phyloP scores from a whole-genome alignment of 2,888 invertebrate species.

The Cheilosia impressa region DNA sequence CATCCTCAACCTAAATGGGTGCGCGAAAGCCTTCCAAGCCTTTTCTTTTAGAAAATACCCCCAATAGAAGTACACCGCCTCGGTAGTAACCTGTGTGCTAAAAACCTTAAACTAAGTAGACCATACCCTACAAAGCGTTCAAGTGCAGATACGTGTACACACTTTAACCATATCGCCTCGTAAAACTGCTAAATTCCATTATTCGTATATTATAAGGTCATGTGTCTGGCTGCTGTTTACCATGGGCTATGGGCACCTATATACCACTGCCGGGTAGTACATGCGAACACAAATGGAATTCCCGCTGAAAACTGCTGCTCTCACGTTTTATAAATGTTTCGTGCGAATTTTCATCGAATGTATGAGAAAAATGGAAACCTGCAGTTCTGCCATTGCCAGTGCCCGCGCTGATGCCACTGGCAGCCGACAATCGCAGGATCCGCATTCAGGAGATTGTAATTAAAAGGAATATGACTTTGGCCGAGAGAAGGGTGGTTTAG shows the following conservation, averaged over 20 bases:
- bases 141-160: not conserved
- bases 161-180: too few relatives aligned
- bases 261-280: not conserved
- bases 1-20: too few relatives aligned
- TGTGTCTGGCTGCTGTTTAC: not conserved
- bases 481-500: constrained; percentile 9
- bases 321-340: constrained; percentile 57
- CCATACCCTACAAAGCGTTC: too few relatives aligned
- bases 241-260: too few relatives aligned
- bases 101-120: too few relatives aligned
- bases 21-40: too few relatives aligned
- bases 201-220: constrained; percentile 12
- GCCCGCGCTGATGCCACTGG: not conserved
- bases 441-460: constrained; percentile 62
- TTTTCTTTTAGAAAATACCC: too few relatives aligned
- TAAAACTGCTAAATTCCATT: constrained; percentile 13
- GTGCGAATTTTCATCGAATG: constrained; percentile 46
- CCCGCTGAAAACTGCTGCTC: not conserved
- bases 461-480: constrained; percentile 56
- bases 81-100: too few relatives aligned
- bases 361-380: constrained; percentile 48
- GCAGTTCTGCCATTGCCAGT: not conserved
- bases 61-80: too few relatives aligned
- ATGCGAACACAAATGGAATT: constrained; percentile 1
- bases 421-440: constrained; percentile 36